These are phyloP conservation scores for Trichogramma dendrolimi DNA, from an alignment of 2,888 invertebrate genomes.

Conservation along the genomic window DNA sequence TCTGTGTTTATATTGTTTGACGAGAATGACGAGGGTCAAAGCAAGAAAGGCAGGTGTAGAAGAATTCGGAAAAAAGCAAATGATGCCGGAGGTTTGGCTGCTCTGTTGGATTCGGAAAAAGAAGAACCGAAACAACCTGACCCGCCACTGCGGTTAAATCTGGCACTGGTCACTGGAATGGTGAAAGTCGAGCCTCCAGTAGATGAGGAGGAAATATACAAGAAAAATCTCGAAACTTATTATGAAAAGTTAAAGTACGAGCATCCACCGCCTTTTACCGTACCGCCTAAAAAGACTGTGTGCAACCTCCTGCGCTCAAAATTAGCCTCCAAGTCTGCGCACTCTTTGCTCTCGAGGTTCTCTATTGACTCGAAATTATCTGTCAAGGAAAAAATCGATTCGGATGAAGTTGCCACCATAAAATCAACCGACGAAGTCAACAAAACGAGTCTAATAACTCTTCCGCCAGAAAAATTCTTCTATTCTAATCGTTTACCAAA, in stretches of 20 bases:
- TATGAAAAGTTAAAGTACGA: constrained; percentile 43
- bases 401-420: constrained; percentile 10
- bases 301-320: constrained; percentile 43
- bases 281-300: constrained; percentile 40
- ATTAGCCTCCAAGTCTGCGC: constrained; percentile 42
- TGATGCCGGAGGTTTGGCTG: constrained; percentile 14
- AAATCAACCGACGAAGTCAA: background rate
- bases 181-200: constrained; percentile 35
- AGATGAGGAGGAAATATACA: constrained; percentile 21
- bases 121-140: constrained; percentile 38
- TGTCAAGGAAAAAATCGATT: constrained; percentile 35
- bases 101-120: constrained; percentile 32
- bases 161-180: constrained; percentile 42
- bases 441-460: constrained; percentile 41
- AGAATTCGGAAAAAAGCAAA: constrained; percentile 2
- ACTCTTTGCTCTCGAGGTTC: constrained; percentile 47
- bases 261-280: constrained; percentile 44
- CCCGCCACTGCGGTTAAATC: constrained; percentile 41
- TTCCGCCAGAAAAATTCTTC: constrained; percentile 42
- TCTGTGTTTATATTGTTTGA: constrained; percentile 2
- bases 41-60: constrained; percentile 13
- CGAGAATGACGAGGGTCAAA: background rate
- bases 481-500: constrained; percentile 40
- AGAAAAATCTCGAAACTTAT: constrained; percentile 29
- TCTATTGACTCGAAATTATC: constrained; percentile 46